Evolutionary conservation across 2,797 vertebrate species (phyloP).

Genomic region (Spheniscus humboldti): DNA sequence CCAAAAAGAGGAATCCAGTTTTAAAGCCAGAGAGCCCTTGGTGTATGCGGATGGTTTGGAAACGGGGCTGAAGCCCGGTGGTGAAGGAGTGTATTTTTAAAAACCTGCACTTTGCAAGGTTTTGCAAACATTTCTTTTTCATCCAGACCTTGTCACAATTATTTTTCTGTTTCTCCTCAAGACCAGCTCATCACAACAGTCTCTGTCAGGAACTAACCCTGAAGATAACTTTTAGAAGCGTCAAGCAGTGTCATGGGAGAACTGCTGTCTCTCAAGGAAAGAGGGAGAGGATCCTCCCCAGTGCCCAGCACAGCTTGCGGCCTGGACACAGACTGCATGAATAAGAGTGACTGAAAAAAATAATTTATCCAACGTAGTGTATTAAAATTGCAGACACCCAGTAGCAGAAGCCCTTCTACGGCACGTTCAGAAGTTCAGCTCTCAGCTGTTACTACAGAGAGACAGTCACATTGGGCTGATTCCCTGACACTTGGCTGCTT

Average conservation of each 20-base stretch:
- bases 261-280: neutral
- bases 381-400: neutral
- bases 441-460: neutral
- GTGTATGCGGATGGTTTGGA: neutral
- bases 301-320: neutral
- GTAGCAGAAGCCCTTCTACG: neutral
- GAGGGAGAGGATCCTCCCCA: neutral
- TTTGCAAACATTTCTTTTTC: neutral
- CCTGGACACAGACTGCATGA: neutral
- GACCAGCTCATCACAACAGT: neutral
- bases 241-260: no score
- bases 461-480: no score
- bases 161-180: neutral
- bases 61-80: neutral
- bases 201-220: neutral
- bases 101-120: neutral
- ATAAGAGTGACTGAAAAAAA: neutral
- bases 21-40: neutral
- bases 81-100: neutral
- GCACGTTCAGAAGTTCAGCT: rapidly evolving
- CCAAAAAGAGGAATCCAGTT: neutral
- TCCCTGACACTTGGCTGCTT: neutral
- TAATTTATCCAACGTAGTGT: rapidly evolving
- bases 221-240: neutral
- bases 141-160: neutral